Evolutionary conservation across 2,888 invertebrate genomes (phyloP), one percentile per base, ranked within the genome.

Genomic region (Drosophila monieri): DNA sequence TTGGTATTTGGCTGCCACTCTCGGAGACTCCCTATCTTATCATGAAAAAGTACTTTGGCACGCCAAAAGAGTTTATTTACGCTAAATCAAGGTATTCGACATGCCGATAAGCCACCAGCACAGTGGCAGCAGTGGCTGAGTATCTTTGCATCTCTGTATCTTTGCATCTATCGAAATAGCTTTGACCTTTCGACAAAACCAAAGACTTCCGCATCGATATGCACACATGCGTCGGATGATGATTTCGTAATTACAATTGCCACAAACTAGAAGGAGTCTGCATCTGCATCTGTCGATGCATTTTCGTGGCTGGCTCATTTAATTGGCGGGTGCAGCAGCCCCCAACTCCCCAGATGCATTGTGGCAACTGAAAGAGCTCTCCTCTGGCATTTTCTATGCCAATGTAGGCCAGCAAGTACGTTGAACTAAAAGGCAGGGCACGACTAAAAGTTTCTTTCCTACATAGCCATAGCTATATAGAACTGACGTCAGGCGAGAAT

Each of bases 341-440:
- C 32, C 32, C 32, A 32, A 32, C 32, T 32, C 5, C 35, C 6
- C 9, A 35, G 35, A 35, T 12, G 39, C 37, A 37, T 32, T 32
- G 32, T 32, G 37, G 37, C 14, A 14, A 6, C n/a, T n/a, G 12
- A 21, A 44, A 44, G 59, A 65, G 65, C 52, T 56, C 35, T 56
- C 46, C 69, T 69, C 39, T 61, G 58, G 25, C 52, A 73, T 48
- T 74, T 77, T 49, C 27, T 55, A 47, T 48, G 49, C 58, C 81
- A 85, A 89, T 89, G 84, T 89, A 89, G 88, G 88, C 90, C 88
- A 89, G 76, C 84, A 85, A 89, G 90, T 89, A 76, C 90, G 80
- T 88, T 89, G 90, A 89, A 89, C 88, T 85, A 77, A 73, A 69
- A 73, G 65, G 69, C 56, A 71, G 51, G 23, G 25, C 18, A 37